Percentiles rank a stretch among this genome's conserved stretches.
phyloP scores from a whole-genome alignment of 2,888 invertebrate genomes.

The Scelioninae gen. 1 region DNA sequence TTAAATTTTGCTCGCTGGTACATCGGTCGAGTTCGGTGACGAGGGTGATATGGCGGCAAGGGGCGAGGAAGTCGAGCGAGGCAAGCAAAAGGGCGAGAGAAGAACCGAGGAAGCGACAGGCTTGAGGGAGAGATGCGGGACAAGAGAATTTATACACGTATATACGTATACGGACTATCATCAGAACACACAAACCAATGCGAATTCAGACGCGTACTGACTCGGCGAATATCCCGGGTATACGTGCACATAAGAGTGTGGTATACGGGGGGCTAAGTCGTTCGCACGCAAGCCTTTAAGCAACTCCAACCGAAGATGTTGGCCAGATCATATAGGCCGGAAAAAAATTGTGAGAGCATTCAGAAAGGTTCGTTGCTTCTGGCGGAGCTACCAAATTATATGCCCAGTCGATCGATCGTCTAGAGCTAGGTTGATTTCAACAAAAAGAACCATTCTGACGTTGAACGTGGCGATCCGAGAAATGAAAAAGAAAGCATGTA shows the following conservation, averaged over 20 bases:
- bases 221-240: neutral
- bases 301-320: conserved; percentile 39
- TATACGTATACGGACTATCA: conserved; percentile 28
- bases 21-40: conserved; percentile 31
- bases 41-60: conserved; percentile 39
- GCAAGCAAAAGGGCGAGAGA: conserved; percentile 43
- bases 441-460: conserved; percentile 18
- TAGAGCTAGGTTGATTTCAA: conserved; percentile 11
- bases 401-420: conserved; percentile 31
- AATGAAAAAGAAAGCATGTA: neutral
- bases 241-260: neutral
- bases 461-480: conserved; percentile 9
- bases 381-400: conserved; percentile 41
- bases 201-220: neutral
- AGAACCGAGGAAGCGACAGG: too few relatives aligned
- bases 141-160: conserved; percentile 32
- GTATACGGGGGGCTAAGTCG: conserved; percentile 31
- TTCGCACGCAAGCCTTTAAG: conserved; percentile 56
- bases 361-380: conserved; percentile 28
- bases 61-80: conserved; percentile 42
- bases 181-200: conserved; percentile 26
- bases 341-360: conserved; percentile 34
- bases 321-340: conserved; percentile 36
- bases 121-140: conserved; percentile 51
- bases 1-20: conserved; percentile 50